phyloP scores from a whole-genome alignment of 2,113 vertebrate species.

The Lagopus leucura region DNA sequence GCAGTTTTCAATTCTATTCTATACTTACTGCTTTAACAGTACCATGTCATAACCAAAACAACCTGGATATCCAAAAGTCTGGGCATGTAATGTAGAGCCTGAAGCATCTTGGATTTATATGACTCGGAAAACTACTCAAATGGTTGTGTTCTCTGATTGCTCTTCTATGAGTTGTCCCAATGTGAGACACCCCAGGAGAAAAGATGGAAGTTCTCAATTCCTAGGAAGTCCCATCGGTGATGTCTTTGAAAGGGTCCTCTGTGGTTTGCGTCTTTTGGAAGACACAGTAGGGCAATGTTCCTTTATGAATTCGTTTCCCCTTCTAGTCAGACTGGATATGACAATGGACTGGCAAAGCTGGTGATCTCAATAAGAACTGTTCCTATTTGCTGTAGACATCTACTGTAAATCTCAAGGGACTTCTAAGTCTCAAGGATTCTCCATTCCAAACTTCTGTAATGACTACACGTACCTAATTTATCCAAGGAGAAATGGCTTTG shows the following conservation, averaged over 20 bases:
- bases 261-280: background rate
- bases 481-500: background rate
- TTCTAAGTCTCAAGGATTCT: background rate
- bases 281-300: background rate
- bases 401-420: background rate
- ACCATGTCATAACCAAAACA: background rate
- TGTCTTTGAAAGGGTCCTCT: background rate
- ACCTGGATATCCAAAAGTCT: background rate
- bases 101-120: background rate
- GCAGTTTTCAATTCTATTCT: background rate
- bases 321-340: background rate
- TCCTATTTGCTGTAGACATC: background rate
- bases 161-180: background rate
- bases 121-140: background rate
- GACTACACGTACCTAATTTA: background rate
- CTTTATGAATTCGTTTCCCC: background rate
- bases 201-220: background rate
- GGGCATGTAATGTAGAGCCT: background rate
- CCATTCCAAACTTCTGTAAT: background rate
- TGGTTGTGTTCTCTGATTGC: background rate
- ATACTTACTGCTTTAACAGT: background rate
- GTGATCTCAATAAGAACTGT: background rate
- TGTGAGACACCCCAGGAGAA: background rate
- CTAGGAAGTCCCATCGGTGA: background rate
- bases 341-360: background rate